These are phyloP conservation scores for Xenops minutus DNA, from an alignment of 2,797 vertebrate species.

Conservation along the genomic window DNA sequence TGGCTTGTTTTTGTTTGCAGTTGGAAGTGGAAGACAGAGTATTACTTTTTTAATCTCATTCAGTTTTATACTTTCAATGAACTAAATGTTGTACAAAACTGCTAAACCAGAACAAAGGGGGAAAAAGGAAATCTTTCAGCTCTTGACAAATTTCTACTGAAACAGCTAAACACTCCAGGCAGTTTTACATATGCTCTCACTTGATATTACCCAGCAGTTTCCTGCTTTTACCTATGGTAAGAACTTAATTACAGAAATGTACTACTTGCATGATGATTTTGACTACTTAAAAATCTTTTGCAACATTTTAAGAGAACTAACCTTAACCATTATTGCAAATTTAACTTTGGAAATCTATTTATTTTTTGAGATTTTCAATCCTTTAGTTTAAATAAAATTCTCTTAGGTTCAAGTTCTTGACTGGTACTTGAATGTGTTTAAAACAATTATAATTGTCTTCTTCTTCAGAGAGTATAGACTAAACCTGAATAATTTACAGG, in stretches of 20 bases:
- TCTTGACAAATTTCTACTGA: background rate
- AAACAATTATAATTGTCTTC: background rate
- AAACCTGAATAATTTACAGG: background rate
- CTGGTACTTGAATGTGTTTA: background rate
- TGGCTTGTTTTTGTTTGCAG: background rate
- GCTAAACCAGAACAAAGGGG: background rate
- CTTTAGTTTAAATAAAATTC: background rate
- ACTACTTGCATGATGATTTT: background rate
- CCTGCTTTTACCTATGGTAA: background rate
- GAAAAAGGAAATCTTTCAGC: background rate
- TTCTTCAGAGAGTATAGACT: background rate
- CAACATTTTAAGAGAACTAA: background rate
- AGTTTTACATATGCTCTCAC: background rate
- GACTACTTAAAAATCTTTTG: background rate
- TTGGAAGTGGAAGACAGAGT: background rate
- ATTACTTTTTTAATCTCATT: background rate
- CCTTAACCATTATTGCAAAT: background rate
- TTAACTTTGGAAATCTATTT: background rate
- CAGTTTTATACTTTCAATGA: background rate
- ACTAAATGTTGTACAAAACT: background rate
- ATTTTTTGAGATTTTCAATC: background rate
- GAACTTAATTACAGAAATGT: background rate
- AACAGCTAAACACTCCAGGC: background rate
- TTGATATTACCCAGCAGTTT: background rate
- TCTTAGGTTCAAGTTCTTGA: background rate